Conservation (phyloP, 2,888 invertebrate genomes). For the Xylophagus ater region DNA sequence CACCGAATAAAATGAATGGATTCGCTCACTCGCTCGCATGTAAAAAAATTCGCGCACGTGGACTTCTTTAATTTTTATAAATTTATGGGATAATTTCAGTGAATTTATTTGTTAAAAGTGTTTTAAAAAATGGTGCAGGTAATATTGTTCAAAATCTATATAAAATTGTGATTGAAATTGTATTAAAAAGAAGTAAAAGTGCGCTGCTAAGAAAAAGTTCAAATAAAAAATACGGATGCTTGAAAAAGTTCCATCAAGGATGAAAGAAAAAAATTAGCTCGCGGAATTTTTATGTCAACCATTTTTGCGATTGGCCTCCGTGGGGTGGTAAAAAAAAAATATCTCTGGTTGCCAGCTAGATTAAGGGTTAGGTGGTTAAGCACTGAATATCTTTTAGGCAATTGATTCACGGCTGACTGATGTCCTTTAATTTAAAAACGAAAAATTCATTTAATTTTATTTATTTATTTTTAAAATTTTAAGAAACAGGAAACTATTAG, state of each 20-base stretch:
- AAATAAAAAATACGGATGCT: background rate
- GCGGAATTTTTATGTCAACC: slow-evolving; percentile 17
- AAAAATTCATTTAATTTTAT: no score
- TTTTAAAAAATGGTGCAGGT: slow-evolving; percentile 18
- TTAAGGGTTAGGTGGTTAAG: no score
- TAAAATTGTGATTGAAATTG: slow-evolving; percentile 6
- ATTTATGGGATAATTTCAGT: slow-evolving; percentile 18
- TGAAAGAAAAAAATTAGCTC: slow-evolving; percentile 11
- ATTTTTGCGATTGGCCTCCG: slow-evolving; percentile 13
- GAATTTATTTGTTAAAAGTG: slow-evolving; percentile 13
- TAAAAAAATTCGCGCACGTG: slow-evolving; percentile 18
- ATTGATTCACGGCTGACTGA: no score
- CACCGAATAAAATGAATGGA: slow-evolving; percentile 18
- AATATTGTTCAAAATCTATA: slow-evolving; percentile 4
- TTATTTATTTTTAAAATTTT: no score
- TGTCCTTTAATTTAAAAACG: no score
- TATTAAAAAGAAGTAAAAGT: slow-evolving; percentile 12
- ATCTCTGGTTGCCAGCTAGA: no score
- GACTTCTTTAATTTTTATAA: slow-evolving; percentile 14
- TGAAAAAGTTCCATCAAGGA: background rate
- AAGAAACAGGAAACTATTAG: no score
- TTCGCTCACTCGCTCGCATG: slow-evolving; percentile 15
- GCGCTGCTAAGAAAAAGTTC: slow-evolving; percentile 8
- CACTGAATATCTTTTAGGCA: no score
- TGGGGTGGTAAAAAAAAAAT: no score